phyloP scores from a whole-genome alignment of 2,797 vertebrate species.

The Helostoma temminkii region DNA sequence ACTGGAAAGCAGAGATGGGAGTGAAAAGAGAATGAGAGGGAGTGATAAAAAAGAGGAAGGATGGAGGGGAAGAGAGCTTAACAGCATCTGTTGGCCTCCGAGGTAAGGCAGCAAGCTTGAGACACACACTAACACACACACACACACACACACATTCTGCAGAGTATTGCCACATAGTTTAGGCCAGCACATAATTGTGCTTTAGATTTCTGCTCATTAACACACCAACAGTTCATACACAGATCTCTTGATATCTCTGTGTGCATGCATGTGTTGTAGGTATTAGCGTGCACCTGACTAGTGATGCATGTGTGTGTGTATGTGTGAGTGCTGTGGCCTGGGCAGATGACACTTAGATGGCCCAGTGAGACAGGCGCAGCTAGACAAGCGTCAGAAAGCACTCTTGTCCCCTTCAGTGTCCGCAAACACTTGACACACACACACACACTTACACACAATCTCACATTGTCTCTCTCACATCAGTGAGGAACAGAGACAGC shows the following conservation, averaged over 20 bases:
- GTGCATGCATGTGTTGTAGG: conserved; percentile 1
- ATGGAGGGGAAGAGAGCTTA: conserved; percentile 49
- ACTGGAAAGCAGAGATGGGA: conserved; percentile 29
- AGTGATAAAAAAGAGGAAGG: conserved; percentile 15
- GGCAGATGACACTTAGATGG: conserved; percentile 72
- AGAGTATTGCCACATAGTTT: conserved; percentile 8
- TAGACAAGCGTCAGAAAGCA: conserved; percentile 81
- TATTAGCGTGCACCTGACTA: conserved; percentile 11
- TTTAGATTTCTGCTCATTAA: conserved; percentile 33
- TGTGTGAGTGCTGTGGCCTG: conserved; percentile 35
- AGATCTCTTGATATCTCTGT: conserved; percentile 1
- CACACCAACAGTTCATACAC: conserved; percentile 2
- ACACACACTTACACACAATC: conserved; percentile 16
- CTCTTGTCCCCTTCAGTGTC: conserved; percentile 74
- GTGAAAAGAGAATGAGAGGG: conserved; percentile 26
- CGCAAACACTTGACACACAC: conserved; percentile 47
- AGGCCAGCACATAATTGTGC: background rate
- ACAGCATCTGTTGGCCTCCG: conserved; percentile 73
- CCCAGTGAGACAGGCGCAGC: conserved; percentile 80
- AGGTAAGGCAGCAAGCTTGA: conserved; percentile 48
- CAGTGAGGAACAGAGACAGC: conserved; percentile 76
- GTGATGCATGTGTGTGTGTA: conserved; percentile 43
- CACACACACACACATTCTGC: conserved; percentile 11
- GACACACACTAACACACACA: conserved; percentile 22
- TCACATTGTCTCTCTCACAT: conserved; percentile 63